Base-by-base conservation (phyloP, 1,140 invertebrate genomes). In the Heterodera schachtii region DNA sequence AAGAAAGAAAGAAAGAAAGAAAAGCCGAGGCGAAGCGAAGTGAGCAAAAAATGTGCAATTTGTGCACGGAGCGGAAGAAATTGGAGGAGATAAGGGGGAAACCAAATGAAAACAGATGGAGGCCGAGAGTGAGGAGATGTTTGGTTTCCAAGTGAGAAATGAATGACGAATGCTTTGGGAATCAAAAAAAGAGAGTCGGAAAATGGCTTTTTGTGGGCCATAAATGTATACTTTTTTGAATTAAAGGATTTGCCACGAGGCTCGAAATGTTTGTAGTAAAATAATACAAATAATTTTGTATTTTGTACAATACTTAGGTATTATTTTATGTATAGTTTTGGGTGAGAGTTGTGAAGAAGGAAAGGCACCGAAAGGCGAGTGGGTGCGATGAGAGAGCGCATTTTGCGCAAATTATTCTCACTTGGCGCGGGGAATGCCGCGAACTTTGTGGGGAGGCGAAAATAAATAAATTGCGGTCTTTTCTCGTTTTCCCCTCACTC, bases 391-490 rank as follows among this genome's bases (percentile, higher is more conserved):
- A 19, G 57, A 31, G 31, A 31, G 57, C 57, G 57, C 57, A 60
- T 60, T 60, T 60, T 60, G 57, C 57, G 57, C 57, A 60, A 13
- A 60, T 16, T 16, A 8, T 52, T 11, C 49, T 16, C 57, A 60
- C 57, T 60, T 19, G 57, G 57, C 13, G 57, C 4, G 57, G 57
- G 11, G 57, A 16, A 16, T 5, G 57, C 49, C 6, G 49, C 49
- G 6, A 52, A 11, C 49, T 11, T 52, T 8, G 6, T 52, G 49
- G 49, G 49, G 49, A 52, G 49, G 49, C 49, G 49, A 52, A 52
- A 60, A 60, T 60, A 60, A 60, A 60, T 60, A 60, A 60, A 60
- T 60, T 60, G 57, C 57, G 57, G 57, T 60, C 57, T 60, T 60
- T 60, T 60, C 57, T 60, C 57, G 57, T 60, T 60, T 60, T 60